These are phyloP conservation scores for Siderastrea siderea DNA, from an alignment of 92 coral and sea anemone species.

Conservation along the genomic window DNA sequence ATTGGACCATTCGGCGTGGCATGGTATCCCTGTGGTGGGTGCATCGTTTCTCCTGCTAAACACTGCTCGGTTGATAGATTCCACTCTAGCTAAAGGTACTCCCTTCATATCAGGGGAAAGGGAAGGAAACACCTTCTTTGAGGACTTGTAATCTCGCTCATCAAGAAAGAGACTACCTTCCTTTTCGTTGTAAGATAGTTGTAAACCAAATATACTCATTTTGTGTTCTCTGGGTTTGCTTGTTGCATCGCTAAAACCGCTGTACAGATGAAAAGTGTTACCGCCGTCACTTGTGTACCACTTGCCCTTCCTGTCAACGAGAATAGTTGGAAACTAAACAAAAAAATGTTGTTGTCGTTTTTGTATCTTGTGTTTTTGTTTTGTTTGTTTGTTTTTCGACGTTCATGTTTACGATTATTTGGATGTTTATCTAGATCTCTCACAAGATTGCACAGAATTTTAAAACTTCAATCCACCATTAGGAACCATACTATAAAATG, in stretches of 20 bases:
- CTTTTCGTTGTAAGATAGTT: constrained; percentile 16
- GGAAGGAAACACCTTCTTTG: constrained; percentile 14
- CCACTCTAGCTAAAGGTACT: not conserved
- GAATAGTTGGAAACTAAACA: no score
- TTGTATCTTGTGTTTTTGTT: no score
- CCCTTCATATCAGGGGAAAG: constrained; percentile 8
- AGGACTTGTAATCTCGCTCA: constrained; percentile 19
- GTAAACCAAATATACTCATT: constrained; percentile 17
- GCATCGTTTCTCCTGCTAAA: not conserved
- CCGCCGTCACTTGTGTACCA: constrained; percentile 24
- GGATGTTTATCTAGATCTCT: no score
- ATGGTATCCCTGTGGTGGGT: not conserved
- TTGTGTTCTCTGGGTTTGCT: not conserved
- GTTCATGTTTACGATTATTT: no score
- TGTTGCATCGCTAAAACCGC: constrained; percentile 20
- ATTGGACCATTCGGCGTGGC: constrained; percentile 41
- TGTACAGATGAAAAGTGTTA: constrained; percentile 22
- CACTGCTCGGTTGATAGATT: not conserved
- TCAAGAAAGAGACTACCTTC: constrained; percentile 1
- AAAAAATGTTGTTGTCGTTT: no score
- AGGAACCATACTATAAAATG: no score
- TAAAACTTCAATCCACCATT: no score
- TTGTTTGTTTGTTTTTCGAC: no score
- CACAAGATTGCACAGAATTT: no score
- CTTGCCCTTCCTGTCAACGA: not conserved